These are phyloP conservation scores for Fulmarus glacialis DNA, from an alignment of 2,113 vertebrate species.

Conservation along the genomic window DNA sequence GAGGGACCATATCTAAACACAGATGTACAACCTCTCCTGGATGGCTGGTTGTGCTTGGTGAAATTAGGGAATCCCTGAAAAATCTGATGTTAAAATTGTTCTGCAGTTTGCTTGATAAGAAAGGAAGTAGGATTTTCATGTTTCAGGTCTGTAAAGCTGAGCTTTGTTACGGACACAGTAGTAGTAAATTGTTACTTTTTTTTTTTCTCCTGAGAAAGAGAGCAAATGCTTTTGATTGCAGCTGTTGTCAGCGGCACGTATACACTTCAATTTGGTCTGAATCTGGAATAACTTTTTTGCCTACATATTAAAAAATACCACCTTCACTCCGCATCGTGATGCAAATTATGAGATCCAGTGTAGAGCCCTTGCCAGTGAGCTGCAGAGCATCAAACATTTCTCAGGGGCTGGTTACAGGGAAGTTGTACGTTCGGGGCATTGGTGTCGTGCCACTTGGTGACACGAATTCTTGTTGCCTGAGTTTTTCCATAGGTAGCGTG, in stretches of 20 bases:
- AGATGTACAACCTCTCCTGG: neutral
- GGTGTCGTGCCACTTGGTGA: neutral
- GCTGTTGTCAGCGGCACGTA: neutral
- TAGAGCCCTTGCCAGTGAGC: neutral
- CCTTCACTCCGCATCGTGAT: neutral
- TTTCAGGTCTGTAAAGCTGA: neutral
- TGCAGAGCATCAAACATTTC: neutral
- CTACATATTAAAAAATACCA: neutral
- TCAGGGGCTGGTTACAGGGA: slow-evolving; percentile 11
- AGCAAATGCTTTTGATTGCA: neutral
- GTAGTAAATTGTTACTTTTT: neutral
- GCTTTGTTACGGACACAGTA: neutral
- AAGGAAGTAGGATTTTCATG: neutral
- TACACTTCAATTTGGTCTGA: neutral
- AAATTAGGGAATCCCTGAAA: neutral
- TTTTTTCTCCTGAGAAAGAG: neutral
- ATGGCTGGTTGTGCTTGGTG: neutral
- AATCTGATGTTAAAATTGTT: neutral
- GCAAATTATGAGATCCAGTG: neutral
- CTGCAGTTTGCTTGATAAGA: neutral
- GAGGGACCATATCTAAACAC: neutral
- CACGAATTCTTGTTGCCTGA: neutral
- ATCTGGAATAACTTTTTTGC: neutral
- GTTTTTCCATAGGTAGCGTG: neutral
- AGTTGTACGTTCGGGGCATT: neutral